Conservation (phyloP, 2,888 invertebrate species). For the Dynastes maya region DNA sequence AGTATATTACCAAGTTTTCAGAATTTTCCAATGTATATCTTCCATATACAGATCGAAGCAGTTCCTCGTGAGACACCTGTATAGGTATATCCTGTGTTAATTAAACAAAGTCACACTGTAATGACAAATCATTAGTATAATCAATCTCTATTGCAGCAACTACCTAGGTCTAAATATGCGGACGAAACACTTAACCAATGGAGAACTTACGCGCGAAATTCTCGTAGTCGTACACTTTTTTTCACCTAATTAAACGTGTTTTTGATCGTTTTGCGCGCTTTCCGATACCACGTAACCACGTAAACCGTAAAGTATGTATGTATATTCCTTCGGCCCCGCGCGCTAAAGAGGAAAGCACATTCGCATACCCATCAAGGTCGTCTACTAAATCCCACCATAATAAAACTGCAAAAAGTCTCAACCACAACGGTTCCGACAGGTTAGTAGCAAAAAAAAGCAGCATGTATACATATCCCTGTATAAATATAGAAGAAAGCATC, state of each 20-base stretch:
- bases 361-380: slow-evolving; percentile 42
- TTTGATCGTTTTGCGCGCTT: slow-evolving; percentile 8
- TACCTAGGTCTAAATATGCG: neutral
- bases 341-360: slow-evolving; percentile 12
- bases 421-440: slow-evolving; percentile 10
- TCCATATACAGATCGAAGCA: too few species aligned
- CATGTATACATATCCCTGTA: neutral
- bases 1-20: too few species aligned
- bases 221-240: neutral
- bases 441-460: slow-evolving; percentile 1
- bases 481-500: neutral
- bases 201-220: slow-evolving; percentile 36
- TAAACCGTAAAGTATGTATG: slow-evolving; percentile 9
- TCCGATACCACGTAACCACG: neutral
- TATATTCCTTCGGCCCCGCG: neutral
- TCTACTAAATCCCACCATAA: slow-evolving; percentile 23
- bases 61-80: neutral
- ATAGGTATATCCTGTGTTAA: too few species aligned
- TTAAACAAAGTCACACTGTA: too few species aligned
- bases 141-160: neutral
- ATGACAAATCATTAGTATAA: neutral
- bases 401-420: slow-evolving; percentile 30
- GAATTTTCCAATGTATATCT: too few species aligned
- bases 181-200: slow-evolving; percentile 3
- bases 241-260: slow-evolving; percentile 20